A percentile compares a stretch with the other conserved stretches of the same genome.
phyloP scores from a whole-genome alignment of 2,888 invertebrate genomes.

The Ecliptopera silaceata region DNA sequence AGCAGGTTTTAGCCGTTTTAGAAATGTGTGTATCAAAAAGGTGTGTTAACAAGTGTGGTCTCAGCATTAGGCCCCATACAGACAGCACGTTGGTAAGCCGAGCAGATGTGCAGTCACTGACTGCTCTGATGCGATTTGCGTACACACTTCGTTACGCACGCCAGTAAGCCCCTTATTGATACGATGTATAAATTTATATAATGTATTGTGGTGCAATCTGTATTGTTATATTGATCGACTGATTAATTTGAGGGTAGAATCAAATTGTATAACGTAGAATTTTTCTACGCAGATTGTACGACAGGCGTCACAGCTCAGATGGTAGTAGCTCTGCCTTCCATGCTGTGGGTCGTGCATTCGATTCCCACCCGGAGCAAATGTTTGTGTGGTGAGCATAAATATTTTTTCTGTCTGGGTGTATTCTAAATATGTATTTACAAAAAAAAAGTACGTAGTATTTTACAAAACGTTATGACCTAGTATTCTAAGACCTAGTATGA shows the following conservation, averaged over 20 bases:
- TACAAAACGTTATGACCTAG: neutral
- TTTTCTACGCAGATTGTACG: too few relatives aligned
- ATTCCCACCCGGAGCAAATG: too few relatives aligned
- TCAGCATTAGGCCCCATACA: neutral
- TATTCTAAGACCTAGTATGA: neutral
- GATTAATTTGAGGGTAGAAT: conserved; percentile 14
- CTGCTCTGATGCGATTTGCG: conserved; percentile 67
- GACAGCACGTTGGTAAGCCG: conserved; percentile 48
- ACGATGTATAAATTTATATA: conserved; percentile 39
- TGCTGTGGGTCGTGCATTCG: too few relatives aligned
- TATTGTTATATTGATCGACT: conserved; percentile 20
- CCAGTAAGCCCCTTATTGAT: conserved; percentile 60
- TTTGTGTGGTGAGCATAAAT: too few relatives aligned
- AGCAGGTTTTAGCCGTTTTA: too few relatives aligned
- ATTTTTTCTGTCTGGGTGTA: too few relatives aligned
- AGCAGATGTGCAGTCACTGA: conserved; percentile 64
- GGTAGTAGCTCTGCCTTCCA: too few relatives aligned
- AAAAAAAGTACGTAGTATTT: too few relatives aligned
- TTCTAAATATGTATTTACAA: too few relatives aligned
- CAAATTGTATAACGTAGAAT: too few relatives aligned
- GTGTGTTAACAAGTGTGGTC: neutral
- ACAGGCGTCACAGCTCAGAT: too few relatives aligned
- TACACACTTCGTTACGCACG: conserved; percentile 68
- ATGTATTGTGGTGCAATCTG: conserved; percentile 29
- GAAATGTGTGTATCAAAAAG: too few relatives aligned